Evolutionary conservation across 2,113 vertebrate genomes (phyloP), one percentile per base, ranked within the genome.

Genomic region (Malurus elegans): DNA sequence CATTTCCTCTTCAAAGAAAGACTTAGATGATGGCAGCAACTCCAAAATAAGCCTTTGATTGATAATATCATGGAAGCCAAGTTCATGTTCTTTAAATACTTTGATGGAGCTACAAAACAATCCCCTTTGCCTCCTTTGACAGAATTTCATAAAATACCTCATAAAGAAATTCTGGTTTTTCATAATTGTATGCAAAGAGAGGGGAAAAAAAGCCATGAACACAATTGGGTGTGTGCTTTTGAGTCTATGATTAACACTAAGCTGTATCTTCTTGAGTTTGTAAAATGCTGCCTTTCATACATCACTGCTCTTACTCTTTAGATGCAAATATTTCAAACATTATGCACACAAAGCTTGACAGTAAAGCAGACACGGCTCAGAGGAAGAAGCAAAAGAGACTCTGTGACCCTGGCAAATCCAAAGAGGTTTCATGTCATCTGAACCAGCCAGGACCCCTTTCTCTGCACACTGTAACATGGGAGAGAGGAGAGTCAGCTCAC

Each of bases 91-190:
- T 96, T 94, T 18, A 78, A 96, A 85, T 44, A 45, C 87, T 96
- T 45, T 42, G 74, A 83, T 66, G 14, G 44, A 93, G 85, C 29
- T 54, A 38, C 38, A 96, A 84, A 82, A 91, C 44, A 58, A 36
- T 51, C 36, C 36, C 71, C 23, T 95, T 76, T 96, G 16, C 32
- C 31, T 97, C 90, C 62, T 89, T 74, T 93, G 90, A 86, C n/a
- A 92, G 75, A 91, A 53, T 60, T 95, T 96, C 88, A 90, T 89
- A 92, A 51, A 95, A 89, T 25, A 79, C 75, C 71, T 86, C 93
- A 31, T 86, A 28, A 74, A 92, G 88, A 97, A 96, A 97, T 96
- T 95, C 88, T 96, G 79, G 79, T 81, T 94, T 95, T 83, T 51
- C 57, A 51, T 34, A 83, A 93, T 69, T 96, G 78, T 67, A 62